Evolutionary conservation across 2,113 vertebrate genomes (phyloP).

Genomic region (Addax nasomaculatus): DNA sequence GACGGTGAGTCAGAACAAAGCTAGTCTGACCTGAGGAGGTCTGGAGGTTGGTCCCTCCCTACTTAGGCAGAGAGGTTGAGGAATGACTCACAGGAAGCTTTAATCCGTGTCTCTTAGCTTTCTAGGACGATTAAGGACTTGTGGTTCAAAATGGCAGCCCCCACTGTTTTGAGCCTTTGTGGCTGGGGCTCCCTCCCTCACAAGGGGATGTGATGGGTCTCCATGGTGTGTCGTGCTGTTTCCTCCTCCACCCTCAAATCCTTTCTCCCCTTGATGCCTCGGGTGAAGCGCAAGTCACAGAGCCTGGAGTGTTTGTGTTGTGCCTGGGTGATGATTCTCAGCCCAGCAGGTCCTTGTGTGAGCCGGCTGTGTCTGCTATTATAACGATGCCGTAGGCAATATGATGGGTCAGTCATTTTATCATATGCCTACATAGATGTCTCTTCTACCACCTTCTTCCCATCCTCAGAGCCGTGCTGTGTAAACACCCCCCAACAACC

Average conservation of each 20-base stretch:
- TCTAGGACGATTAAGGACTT: background rate
- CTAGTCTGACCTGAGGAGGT: background rate
- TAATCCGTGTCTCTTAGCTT: background rate
- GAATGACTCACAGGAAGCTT: slow-evolving; percentile 28
- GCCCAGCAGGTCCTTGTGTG: background rate
- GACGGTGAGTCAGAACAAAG: background rate
- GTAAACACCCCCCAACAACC: background rate
- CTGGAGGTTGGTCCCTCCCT: background rate
- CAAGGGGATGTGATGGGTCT: background rate
- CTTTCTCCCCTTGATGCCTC: background rate
- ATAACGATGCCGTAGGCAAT: background rate
- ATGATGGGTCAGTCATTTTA: background rate
- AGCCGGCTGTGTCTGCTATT: background rate
- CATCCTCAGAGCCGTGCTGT: background rate
- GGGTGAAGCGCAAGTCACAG: background rate
- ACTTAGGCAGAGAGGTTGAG: background rate
- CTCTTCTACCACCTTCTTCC: background rate
- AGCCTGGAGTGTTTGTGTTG: background rate
- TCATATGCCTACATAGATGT: background rate
- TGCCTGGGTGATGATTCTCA: background rate
- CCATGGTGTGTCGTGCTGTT: background rate
- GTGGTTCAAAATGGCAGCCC: background rate
- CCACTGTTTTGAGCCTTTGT: background rate
- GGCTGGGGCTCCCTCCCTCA: background rate
- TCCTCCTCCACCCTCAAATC: background rate